Evolutionary conservation across 23 tunicate genomes (phyloP).

Genomic region (Styela clava): DNA sequence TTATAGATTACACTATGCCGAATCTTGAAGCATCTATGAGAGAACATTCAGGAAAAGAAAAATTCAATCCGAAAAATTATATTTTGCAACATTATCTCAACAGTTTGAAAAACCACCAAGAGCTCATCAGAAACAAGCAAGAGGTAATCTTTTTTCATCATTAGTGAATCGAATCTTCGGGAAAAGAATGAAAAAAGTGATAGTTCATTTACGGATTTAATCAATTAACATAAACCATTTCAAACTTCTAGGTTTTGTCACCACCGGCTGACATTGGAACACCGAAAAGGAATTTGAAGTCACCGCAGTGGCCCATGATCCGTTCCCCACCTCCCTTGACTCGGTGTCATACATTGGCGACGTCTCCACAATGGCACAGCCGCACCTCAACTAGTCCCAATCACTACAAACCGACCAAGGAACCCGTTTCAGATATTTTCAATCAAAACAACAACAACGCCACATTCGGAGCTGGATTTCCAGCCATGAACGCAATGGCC

Average conservation of each 20-base stretch:
- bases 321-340: constrained; percentile 1
- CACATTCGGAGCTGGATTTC: not conserved
- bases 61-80: constrained; percentile 32
- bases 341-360: not conserved
- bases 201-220: too few species aligned
- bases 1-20: not conserved
- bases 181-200: too few species aligned
- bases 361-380: not conserved
- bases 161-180: too few species aligned
- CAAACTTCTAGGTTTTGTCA: not conserved
- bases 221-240: too few species aligned
- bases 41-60: constrained; percentile 5
- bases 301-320: not conserved
- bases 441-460: not conserved
- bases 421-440: constrained; percentile 11
- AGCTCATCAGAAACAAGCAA: constrained; percentile 1
- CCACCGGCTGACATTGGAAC: not conserved
- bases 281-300: not conserved
- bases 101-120: constrained; percentile 33
- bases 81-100: constrained; percentile 64
- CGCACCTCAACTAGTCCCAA: not conserved
- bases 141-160: not conserved
- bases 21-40: constrained; percentile 19
- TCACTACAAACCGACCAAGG: not conserved
- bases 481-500: constrained; percentile 14